Evolutionary conservation across 2,113 vertebrate species (phyloP).

Genomic region (Oplegnathus fasciatus): DNA sequence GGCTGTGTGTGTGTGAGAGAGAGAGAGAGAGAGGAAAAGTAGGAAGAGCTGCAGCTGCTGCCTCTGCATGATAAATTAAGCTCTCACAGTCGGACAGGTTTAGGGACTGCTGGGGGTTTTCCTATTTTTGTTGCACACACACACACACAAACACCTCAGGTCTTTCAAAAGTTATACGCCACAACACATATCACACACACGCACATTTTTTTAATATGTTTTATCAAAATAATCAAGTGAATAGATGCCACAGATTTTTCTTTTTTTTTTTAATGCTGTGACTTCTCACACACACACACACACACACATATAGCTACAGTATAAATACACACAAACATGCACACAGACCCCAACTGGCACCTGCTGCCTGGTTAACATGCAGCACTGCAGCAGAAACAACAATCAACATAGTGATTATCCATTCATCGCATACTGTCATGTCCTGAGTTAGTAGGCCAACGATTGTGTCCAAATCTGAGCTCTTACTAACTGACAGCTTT

Average conservation of each 20-base stretch:
- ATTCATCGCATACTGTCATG: slow-evolving; percentile 6
- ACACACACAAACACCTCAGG: slow-evolving; percentile 17
- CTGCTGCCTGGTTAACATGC: slow-evolving; percentile 15
- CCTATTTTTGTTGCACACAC: slow-evolving; percentile 24
- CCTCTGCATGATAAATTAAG: slow-evolving; percentile 80
- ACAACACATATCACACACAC: not conserved
- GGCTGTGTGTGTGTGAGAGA: slow-evolving; percentile 12
- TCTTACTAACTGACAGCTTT: slow-evolving; percentile 4
- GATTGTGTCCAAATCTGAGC: slow-evolving; percentile 43
- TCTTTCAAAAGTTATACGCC: not conserved
- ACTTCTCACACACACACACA: not conserved
- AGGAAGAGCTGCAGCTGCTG: slow-evolving; percentile 76
- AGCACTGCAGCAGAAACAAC: slow-evolving; percentile 41
- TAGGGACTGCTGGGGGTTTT: slow-evolving; percentile 60
- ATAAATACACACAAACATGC: not conserved
- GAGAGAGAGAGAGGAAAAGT: too few relatives aligned
- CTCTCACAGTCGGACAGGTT: slow-evolving; percentile 67
- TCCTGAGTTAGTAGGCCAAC: slow-evolving; percentile 20
- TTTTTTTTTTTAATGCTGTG: not conserved
- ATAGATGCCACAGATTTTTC: not conserved
- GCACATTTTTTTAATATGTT: not conserved
- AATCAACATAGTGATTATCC: slow-evolving; percentile 17
- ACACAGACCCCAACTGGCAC: not conserved
- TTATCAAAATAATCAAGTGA: not conserved
- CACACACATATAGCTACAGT: not conserved